Evolutionary conservation across 2,797 vertebrate genomes (phyloP), one percentile per base, ranked within the genome.

Genomic region (Parauchenoglanis punctatus): DNA sequence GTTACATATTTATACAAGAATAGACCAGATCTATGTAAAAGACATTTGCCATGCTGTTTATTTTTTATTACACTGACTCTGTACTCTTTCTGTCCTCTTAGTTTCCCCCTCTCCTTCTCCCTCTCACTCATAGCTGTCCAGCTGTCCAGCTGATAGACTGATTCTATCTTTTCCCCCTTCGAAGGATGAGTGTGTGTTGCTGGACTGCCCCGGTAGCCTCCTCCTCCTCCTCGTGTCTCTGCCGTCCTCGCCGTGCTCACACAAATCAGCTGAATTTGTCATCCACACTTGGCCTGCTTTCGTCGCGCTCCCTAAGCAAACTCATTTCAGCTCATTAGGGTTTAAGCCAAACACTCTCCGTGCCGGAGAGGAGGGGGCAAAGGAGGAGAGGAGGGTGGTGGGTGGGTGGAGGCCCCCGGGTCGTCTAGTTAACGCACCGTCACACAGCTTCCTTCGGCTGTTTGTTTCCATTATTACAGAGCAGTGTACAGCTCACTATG

Each of bases 281-380:
- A 77, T 90, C 83, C 76, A 86, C 88, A 85, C 90, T 92, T 90
- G 88, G 86, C 91, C 81, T 85, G 84, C 86, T 89, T 73, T 85
- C 70, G 81, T 84, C 84, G 72, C 81, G 88, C 90, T 90, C 91
- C 44, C 73, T 89, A 88, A 92, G 89, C 68, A 92, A 93, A 92
- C 92, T 91, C 86, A 91, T 91, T 93, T 92, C 85, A 88, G 87
- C 88, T 91, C 89, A 92, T 93, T 93, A 92, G 80, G 61, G 78
- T 78, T 86, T 40, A 59, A 88, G 86, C 91, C 87, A 91, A 87
- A 84, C 86, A 85, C 70, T 87, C 59, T 72, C 70, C 23, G 58
- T 10, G 28, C 11, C 28, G 40, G 40, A 81, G 77, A 70, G 28
- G 61, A 78, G 73, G 56, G 56, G 56, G 44, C 67, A 40, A 31